A percentile compares a stretch with the other conserved stretches of the same genome.
Evolutionary conservation across 2,888 invertebrate genomes (phyloP).

Genomic region (Alitta virens): DNA sequence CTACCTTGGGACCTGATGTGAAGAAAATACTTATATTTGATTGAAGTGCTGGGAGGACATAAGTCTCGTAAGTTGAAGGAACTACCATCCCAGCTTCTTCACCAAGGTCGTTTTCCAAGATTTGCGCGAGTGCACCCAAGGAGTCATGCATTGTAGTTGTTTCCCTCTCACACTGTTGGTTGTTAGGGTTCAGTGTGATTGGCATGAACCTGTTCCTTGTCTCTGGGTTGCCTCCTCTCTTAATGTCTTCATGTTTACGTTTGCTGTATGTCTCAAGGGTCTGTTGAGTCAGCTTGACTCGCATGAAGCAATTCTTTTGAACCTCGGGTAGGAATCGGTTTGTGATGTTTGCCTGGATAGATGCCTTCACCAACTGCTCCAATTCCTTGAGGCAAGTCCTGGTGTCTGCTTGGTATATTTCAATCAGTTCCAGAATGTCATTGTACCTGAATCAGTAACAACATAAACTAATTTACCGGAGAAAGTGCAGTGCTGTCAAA

Average conservation of each 20-base stretch:
- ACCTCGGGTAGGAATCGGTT: conserved; percentile 9
- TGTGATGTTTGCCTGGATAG: conserved; percentile 6
- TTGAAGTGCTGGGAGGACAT: no score
- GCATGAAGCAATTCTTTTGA: neutral
- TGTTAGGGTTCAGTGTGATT: neutral
- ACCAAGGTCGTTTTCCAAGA: neutral
- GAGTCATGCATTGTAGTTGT: neutral
- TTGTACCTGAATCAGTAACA: conserved; percentile 10
- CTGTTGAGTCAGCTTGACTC: conserved; percentile 7
- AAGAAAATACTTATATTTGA: no score
- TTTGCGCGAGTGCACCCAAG: neutral
- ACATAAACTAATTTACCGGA: no score
- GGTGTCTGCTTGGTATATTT: conserved; percentile 19
- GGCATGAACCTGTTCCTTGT: neutral
- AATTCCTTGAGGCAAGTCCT: conserved; percentile 18
- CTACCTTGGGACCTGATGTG: no score
- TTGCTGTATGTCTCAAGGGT: neutral
- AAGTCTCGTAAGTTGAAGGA: no score
- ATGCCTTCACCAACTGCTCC: conserved; percentile 16
- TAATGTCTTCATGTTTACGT: neutral
- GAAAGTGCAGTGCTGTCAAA: neutral
- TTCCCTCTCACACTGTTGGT: neutral
- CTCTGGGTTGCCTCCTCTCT: neutral
- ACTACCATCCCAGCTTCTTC: neutral
- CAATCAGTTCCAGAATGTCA: conserved; percentile 17